Base-by-base conservation (phyloP, 1,140 invertebrate genomes). In the Hestina assimilis region DNA sequence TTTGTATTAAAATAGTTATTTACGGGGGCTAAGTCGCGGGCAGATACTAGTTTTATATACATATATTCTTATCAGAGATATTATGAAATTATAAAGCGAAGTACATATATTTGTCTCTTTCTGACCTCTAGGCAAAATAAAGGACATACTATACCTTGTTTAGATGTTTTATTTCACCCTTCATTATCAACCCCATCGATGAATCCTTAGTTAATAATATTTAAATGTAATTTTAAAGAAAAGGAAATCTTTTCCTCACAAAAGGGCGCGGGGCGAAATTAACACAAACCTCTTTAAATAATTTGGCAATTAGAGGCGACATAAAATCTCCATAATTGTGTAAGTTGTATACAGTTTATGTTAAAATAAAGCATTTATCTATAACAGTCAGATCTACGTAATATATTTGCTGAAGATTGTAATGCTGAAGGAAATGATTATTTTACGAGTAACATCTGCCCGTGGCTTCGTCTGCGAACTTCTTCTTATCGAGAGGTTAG, bases 261-360 rank as follows among this genome's bases (percentile, higher is more conserved):
- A 53, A n/a, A 62, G 66, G 71, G 65, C 59, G 68, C 65, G 54
- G 59, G 62, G 66, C 66, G 67, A 71, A 75, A 74, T 83, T 79
- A 79, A 78, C 74, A 71, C 66, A 82, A 83, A 83, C 75, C 82
- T 85, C 80, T 85, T 83, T 82, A 87, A 87, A 87, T 87, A 84
- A 87, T 79, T 83, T 77, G 72, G 82, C 79, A 85, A 87, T 87
- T 87, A 87, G 83, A 81, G 81, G 79, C 75, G 75, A 83, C 82
- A 87, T 87, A 79, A 87, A 87, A 87, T 87, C 74, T 83, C 66
- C 82, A 87, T 87, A 87, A 87, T 85, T 85, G 77, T 85, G 69
- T 76, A 84, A 87, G 68, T 87, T 85, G 75, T 77, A 70, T 73
- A 70, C 71, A 76, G 81, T 87, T 83, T 83, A 79, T 87, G 75